Evolutionary conservation across 2,113 vertebrate genomes (phyloP), one percentile per base, ranked within the genome.

Genomic region (Piprites chloris): DNA sequence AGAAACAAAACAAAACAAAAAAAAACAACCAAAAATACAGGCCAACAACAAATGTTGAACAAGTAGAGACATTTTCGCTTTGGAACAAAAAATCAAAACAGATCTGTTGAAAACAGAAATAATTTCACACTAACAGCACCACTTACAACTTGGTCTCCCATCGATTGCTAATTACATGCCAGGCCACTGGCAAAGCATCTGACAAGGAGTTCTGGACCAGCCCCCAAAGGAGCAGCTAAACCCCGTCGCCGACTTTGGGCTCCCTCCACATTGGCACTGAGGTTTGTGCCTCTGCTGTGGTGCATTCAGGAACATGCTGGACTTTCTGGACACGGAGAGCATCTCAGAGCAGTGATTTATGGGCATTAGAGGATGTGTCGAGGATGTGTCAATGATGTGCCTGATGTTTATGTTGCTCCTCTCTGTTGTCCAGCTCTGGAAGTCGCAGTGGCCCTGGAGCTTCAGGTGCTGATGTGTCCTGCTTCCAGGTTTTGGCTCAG

Each of bases 71-170:
- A 53, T 83, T 88, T 95, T 90, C 55, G 58, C 72, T 93, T 90
- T 88, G 90, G 88, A 95, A 90, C 50, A 46, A 62, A 77, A 94
- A 93, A 90, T 95, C 79, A 84, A 93, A 96, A 96, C 84, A 97
- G 88, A 93, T 83, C 90, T 93, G 79, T 67, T 69, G 63, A 80
- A 92, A 96, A 56, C 63, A 94, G 88, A 85, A 93, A 92, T 94
- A 67, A 95, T 96, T 94, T 77, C 90, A 53, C 65, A 11, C 28
- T 11, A 68, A 58, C 55, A 58, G 88, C 6, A 4, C 37, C 3
- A 24, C 63, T 80, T 53, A 46, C 82, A 89, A 42, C 52, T 68
- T 50, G 21, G 1, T 4, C 74, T 89, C 8, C 14, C 41, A 46
- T 58, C 0, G 2, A 10, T 55, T 55, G 77, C 39, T 52, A 56